These are phyloP conservation scores for Rhagium mordax DNA, from an alignment of 2,888 invertebrate species.

Conservation along the genomic window DNA sequence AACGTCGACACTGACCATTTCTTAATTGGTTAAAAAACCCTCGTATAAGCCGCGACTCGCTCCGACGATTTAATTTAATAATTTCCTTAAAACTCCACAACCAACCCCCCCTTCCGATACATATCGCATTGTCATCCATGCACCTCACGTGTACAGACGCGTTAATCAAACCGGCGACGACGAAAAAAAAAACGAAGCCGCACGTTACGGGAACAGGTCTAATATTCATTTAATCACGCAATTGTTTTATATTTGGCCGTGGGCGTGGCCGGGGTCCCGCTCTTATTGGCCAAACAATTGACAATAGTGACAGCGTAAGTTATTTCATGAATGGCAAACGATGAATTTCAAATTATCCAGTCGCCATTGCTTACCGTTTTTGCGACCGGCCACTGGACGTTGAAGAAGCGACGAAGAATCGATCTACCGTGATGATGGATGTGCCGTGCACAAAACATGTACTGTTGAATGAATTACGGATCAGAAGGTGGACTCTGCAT, in stretches of 20 bases:
- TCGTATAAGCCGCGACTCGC: neutral
- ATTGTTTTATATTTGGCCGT: constrained; percentile 60
- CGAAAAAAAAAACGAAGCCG: constrained; percentile 42
- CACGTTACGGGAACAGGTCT: constrained; percentile 50
- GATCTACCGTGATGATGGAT: constrained; percentile 44
- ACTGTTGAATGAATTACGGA: constrained; percentile 32
- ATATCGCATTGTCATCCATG: neutral
- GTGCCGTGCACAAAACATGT: constrained; percentile 40
- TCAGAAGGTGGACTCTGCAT: constrained; percentile 18
- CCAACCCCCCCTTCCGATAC: neutral
- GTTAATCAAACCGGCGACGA: constrained; percentile 47
- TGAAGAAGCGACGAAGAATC: constrained; percentile 2
- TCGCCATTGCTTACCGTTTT: constrained; percentile 58
- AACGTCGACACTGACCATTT: too few species aligned
- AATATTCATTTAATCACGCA: constrained; percentile 57
- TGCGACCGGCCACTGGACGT: constrained; percentile 28
- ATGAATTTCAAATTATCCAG: constrained; percentile 61
- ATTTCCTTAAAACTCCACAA: neutral
- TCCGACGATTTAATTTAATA: neutral
- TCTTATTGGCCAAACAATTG: constrained; percentile 63
- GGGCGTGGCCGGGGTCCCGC: constrained; percentile 58
- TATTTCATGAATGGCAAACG: constrained; percentile 60
- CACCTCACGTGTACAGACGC: constrained; percentile 50
- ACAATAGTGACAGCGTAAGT: constrained; percentile 53
- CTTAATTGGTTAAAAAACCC: too few species aligned